Conservation (phyloP, 1,140 invertebrate species). For the Brachionus angularis region DNA sequence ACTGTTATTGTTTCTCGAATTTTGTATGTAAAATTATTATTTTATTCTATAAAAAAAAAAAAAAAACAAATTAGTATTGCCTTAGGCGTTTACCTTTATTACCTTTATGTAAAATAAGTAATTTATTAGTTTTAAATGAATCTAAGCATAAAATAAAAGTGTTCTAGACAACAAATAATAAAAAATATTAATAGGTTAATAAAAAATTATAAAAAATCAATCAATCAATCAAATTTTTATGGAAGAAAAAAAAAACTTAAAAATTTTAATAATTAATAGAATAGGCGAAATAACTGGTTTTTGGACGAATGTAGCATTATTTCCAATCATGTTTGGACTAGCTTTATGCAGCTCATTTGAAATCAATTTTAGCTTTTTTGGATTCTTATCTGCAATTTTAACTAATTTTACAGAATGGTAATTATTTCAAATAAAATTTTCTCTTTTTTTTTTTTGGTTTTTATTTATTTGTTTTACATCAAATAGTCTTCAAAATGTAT, state of each 20-base stretch:
- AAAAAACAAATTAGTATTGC: no score
- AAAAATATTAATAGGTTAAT: no score
- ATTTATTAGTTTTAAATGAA: no score
- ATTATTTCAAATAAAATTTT: slow-evolving; percentile 45
- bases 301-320: slow-evolving; percentile 71
- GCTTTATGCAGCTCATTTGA: slow-evolving; percentile 77
- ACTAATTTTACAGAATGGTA: slow-evolving; percentile 79
- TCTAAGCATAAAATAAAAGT: no score
- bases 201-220: no score
- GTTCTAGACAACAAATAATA: no score
- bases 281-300: slow-evolving; percentile 69
- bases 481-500: slow-evolving; percentile 75
- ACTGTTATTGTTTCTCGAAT: slow-evolving; percentile 73
- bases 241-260: no score
- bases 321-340: slow-evolving; percentile 78
- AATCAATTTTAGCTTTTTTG: slow-evolving; percentile 72
- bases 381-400: slow-evolving; percentile 72
- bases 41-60: no score
- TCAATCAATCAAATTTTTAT: no score
- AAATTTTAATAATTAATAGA: background rate
- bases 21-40: slow-evolving; percentile 62
- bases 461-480: slow-evolving; percentile 54
- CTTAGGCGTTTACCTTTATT: no score
- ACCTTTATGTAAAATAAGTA: no score
- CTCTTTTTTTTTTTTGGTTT: slow-evolving; percentile 42